phyloP scores from a whole-genome alignment of 2,113 vertebrate species.

The Theropithecus gelada region DNA sequence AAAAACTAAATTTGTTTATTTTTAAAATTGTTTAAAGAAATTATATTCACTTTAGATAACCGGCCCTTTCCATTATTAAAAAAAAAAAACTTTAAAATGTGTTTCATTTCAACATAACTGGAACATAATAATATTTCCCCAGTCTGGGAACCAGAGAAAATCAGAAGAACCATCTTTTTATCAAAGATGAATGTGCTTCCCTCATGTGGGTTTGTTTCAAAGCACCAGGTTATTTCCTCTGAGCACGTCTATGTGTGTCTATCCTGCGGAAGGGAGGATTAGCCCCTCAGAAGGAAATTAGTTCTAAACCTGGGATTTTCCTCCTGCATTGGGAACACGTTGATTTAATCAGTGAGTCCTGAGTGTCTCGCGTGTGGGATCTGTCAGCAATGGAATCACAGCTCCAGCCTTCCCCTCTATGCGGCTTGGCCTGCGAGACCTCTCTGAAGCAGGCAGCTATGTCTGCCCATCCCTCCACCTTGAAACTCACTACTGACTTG shows the following conservation, averaged over 20 bases:
- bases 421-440: neutral
- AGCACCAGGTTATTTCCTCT: constrained; percentile 25
- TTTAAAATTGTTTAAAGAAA: constrained; percentile 58
- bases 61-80: constrained; percentile 67
- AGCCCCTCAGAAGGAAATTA: constrained; percentile 33
- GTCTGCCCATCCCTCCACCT: accelerated
- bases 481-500: neutral
- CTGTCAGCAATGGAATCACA: neutral
- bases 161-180: neutral
- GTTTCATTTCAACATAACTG: constrained; percentile 71
- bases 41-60: constrained; percentile 43
- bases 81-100: constrained; percentile 59
- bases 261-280: neutral
- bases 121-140: constrained; percentile 36
- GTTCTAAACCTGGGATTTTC: neutral
- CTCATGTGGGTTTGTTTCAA: constrained; percentile 24
- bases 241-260: neutral
- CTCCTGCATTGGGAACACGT: neutral
- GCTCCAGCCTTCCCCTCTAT: neutral
- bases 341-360: neutral
- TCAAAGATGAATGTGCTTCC: neutral
- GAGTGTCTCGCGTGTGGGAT: neutral
- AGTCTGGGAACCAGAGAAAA: constrained; percentile 39
- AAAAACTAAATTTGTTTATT: constrained; percentile 38
- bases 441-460: neutral